A percentile compares a stretch with the other conserved stretches of the same genome.
phyloP scores from a whole-genome alignment of 2,113 vertebrate species.

The human (Homo sapiens) region GRCh38 chr14:54004001-54004500 shows the following conservation, averaged over 20 bases:
- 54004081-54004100: background rate
- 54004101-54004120: background rate
- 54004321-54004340: too few species aligned
- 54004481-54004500: too few species aligned
- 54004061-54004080: background rate
- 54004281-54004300: too few species aligned
- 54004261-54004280: too few species aligned
- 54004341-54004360: too few species aligned
- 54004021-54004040: background rate
- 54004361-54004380: too few species aligned
- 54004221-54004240: background rate
- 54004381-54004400: too few species aligned
- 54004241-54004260: background rate
- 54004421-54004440: too few species aligned
- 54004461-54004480: too few species aligned
- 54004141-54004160: background rate
- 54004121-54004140: background rate
- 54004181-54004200: background rate
- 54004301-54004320: too few species aligned
- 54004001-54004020: background rate
- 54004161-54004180: background rate
- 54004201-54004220: background rate
- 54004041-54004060: background rate
- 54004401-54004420: too few species aligned
- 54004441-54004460: too few species aligned